Evolutionary conservation across 53 echinoderm and acorn worm species (phyloP).

Genomic region (Hippasteria phrygiana): DNA sequence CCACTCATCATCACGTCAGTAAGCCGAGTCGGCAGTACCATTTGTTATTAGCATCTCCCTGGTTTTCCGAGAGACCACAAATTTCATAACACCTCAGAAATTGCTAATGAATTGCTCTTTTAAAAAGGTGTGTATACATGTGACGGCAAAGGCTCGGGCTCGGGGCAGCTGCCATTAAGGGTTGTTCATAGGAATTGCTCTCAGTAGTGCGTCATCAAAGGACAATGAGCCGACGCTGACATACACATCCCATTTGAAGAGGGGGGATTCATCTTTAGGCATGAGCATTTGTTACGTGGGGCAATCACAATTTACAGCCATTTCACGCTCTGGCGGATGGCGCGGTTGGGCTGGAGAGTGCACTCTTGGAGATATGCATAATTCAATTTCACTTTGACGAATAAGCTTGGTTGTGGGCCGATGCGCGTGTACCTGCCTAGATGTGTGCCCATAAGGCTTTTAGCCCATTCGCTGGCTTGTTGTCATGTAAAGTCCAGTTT

Average conservation of each 20-base stretch:
- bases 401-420: not conserved
- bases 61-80: not conserved
- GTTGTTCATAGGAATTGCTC: no score
- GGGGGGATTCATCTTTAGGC: not conserved
- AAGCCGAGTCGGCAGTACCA: not conserved
- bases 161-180: not conserved
- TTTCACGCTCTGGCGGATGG: conserved; percentile 20
- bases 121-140: not conserved
- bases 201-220: not conserved
- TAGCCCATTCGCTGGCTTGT: no score
- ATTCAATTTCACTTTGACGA: conserved; percentile 36
- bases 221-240: not conserved
- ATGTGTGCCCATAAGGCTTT: no score
- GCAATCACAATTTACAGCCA: conserved; percentile 33
- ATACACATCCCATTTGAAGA: not conserved
- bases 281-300: not conserved
- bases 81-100: not conserved
- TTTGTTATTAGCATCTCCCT: not conserved
- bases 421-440: not conserved
- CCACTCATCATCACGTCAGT: no score
- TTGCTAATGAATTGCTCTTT: not conserved
- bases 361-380: conserved; percentile 48
- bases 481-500: no score
- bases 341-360: not conserved
- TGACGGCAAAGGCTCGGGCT: not conserved